Evolutionary conservation across 2,888 invertebrate species (phyloP).

Genomic region (Ophioninae sp.): DNA sequence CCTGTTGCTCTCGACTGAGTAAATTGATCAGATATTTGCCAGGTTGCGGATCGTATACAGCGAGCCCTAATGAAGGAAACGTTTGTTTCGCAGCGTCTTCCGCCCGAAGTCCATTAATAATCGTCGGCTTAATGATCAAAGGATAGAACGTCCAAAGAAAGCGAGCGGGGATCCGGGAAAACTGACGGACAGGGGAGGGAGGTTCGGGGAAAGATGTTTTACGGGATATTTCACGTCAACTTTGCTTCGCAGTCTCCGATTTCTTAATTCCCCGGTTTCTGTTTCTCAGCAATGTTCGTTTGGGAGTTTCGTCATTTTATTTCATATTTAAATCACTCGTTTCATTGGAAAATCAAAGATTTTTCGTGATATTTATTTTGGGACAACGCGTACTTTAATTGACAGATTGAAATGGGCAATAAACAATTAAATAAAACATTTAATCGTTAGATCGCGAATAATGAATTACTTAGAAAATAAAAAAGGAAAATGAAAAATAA

Average conservation of each 20-base stretch:
- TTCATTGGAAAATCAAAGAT: neutral
- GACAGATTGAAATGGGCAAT: too few species aligned
- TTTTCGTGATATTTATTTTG: too few species aligned
- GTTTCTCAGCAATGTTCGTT: neutral
- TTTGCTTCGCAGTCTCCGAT: neutral
- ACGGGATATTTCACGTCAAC: slow-evolving; percentile 19
- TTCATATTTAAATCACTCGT: neutral
- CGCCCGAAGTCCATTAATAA: slow-evolving; percentile 61
- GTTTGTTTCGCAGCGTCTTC: slow-evolving; percentile 61
- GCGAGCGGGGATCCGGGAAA: slow-evolving; percentile 7
- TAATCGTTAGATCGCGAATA: too few species aligned
- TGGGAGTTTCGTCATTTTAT: neutral
- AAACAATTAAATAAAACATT: too few species aligned
- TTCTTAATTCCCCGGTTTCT: slow-evolving; percentile 6
- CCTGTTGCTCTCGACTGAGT: neutral
- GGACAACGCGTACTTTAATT: too few species aligned
- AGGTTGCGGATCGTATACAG: slow-evolving; percentile 2
- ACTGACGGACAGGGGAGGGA: slow-evolving; percentile 4
- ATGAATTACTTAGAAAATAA: too few species aligned
- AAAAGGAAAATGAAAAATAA: too few species aligned
- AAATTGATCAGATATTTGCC: slow-evolving; percentile 52
- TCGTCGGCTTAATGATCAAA: slow-evolving; percentile 62
- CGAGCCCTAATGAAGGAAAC: slow-evolving; percentile 52
- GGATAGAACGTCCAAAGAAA: slow-evolving; percentile 29
- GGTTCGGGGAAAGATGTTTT: slow-evolving; percentile 4